These are phyloP conservation scores for Pseudorasbora parva DNA, from an alignment of 2,113 vertebrate species.

Conservation along the genomic window DNA sequence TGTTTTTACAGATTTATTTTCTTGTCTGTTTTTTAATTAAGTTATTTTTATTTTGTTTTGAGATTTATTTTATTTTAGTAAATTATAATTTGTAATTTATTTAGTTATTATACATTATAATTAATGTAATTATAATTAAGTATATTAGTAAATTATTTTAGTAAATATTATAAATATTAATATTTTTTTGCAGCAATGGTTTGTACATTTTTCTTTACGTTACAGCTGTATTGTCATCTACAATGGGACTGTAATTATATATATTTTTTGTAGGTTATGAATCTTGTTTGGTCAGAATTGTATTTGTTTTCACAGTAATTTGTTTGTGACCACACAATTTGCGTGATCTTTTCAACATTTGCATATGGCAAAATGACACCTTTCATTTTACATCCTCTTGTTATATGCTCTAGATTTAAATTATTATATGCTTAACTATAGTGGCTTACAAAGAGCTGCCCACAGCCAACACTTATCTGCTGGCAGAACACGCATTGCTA, in stretches of 20 bases:
- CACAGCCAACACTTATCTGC: slow-evolving; percentile 30
- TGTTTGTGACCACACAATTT: not conserved
- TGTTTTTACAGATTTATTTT: not conserved
- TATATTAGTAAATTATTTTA: not conserved
- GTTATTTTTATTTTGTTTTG: too few relatives aligned
- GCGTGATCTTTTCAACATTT: slow-evolving; percentile 13
- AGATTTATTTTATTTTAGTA: not conserved
- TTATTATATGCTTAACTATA: slow-evolving; percentile 1
- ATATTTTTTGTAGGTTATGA: not conserved
- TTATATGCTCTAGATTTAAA: not conserved
- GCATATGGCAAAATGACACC: not conserved
- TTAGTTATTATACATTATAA: not conserved
- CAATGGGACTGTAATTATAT: too few relatives aligned
- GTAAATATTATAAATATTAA: not conserved
- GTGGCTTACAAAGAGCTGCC: slow-evolving; percentile 37
- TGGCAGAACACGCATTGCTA: slow-evolving; percentile 7
- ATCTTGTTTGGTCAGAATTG: not conserved
- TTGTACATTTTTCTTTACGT: too few relatives aligned
- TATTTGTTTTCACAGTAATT: not conserved
- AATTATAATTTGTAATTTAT: too few relatives aligned
- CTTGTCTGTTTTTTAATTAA: not conserved
- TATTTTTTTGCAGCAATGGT: not conserved
- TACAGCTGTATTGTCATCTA: too few relatives aligned
- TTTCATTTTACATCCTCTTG: not conserved
- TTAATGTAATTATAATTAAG: too few relatives aligned